phyloP scores from a whole-genome alignment of 2,113 vertebrate genomes.

The Leiothrix lutea region DNA sequence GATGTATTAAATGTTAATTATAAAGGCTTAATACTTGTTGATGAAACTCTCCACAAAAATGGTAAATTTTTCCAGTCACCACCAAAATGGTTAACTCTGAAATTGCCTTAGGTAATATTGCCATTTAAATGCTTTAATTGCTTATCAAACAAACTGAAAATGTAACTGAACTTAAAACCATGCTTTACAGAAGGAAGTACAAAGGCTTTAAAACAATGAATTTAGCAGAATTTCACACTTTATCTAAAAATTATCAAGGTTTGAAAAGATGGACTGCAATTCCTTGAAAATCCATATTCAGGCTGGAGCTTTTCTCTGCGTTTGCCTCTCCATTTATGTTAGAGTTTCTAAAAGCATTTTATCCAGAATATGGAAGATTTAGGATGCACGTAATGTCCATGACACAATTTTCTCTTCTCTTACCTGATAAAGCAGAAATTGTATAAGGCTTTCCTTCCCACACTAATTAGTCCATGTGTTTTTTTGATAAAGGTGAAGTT shows the following conservation, averaged over 20 bases:
- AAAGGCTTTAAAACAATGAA: not conserved
- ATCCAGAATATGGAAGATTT: not conserved
- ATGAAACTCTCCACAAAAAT: not conserved
- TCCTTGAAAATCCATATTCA: not conserved
- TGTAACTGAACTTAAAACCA: not conserved
- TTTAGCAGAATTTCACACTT: not conserved
- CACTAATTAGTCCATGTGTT: not conserved
- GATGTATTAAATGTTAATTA: not conserved
- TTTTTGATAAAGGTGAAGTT: not conserved
- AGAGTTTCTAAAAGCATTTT: not conserved
- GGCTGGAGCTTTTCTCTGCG: not conserved
- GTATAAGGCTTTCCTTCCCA: not conserved
- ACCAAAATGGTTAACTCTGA: not conserved
- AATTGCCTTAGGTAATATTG: not conserved
- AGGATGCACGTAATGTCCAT: not conserved
- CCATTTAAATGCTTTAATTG: not conserved
- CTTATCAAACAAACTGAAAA: not conserved
- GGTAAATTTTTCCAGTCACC: not conserved
- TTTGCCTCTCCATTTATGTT: not conserved
- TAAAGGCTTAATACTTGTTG: not conserved
- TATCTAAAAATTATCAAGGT: not conserved
- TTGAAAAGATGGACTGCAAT: not conserved
- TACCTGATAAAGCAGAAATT: not conserved
- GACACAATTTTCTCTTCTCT: not conserved
- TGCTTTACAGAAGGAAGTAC: not conserved